Percentiles rank a stretch among this genome's conserved stretches.
Conservation (phyloP, 2,113 vertebrate genomes). For the Heterochromis multidens region DNA sequence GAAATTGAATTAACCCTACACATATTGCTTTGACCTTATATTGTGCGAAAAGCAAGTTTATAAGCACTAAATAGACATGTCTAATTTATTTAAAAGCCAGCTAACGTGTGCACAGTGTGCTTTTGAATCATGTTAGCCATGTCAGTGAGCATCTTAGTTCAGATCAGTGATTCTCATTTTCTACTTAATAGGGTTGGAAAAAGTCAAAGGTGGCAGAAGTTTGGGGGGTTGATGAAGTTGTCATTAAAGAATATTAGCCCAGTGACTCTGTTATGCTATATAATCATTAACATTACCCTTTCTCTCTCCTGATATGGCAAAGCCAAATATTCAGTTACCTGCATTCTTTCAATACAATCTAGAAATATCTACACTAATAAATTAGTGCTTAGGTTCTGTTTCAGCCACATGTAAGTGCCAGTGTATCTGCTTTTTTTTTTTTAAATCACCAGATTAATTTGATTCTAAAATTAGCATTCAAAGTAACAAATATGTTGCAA, state of each 20-base stretch:
- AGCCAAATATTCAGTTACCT: not conserved
- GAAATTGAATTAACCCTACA: slow-evolving; percentile 46
- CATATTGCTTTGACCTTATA: slow-evolving; percentile 46
- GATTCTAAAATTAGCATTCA: not conserved
- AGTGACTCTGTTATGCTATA: not conserved
- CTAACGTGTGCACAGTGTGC: slow-evolving; percentile 14
- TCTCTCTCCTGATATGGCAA: not conserved
- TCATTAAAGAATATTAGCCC: not conserved
- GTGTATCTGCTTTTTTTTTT: not conserved
- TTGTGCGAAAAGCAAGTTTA: not conserved
- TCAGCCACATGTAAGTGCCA: not conserved
- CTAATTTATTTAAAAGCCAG: not conserved
- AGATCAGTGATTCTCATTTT: slow-evolving; percentile 44
- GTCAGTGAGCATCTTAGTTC: slow-evolving; percentile 54
- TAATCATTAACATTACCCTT: not conserved
- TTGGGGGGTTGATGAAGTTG: not conserved
- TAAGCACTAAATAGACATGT: not conserved
- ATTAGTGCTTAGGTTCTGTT: not conserved
- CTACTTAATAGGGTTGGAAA: slow-evolving; percentile 6
- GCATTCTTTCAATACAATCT: not conserved
- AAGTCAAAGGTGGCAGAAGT: slow-evolving; percentile 18
- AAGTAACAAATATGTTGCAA: not conserved
- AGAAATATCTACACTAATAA: not conserved
- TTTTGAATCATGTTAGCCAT: slow-evolving; percentile 15
- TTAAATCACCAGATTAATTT: not conserved